A percentile compares a stretch with the other conserved stretches of the same genome.
phyloP scores from a whole-genome alignment of 2,888 invertebrate species.

The Volucella inanis region DNA sequence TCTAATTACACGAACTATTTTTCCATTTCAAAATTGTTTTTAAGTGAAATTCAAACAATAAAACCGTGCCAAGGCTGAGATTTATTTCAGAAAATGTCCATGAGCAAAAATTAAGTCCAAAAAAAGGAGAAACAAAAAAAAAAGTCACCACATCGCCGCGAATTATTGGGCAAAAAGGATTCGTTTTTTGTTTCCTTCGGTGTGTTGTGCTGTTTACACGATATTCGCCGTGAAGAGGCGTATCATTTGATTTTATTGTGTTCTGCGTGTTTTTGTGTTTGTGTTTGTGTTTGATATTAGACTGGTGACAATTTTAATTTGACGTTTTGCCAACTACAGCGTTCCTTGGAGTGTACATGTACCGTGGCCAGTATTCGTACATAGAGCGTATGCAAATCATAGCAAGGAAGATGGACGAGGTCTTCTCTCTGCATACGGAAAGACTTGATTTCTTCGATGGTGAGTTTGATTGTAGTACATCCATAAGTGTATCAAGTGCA shows the following conservation, averaged over 20 bases:
- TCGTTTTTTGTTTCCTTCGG: slow-evolving; percentile 29
- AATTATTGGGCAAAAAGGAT: slow-evolving; percentile 49
- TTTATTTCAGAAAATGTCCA: slow-evolving; percentile 6
- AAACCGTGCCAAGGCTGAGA: neutral
- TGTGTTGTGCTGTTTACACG: slow-evolving; percentile 54
- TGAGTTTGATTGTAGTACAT: slow-evolving; percentile 73
- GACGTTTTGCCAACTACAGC: slow-evolving; percentile 69
- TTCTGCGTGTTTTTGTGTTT: slow-evolving; percentile 9
- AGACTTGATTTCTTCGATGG: slow-evolving; percentile 82
- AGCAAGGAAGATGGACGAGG: slow-evolving; percentile 81
- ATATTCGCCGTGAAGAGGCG: slow-evolving; percentile 61
- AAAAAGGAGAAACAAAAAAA: slow-evolving; percentile 12
- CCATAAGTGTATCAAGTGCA: too few species aligned
- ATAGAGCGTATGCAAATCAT: slow-evolving; percentile 68
- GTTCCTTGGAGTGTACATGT: slow-evolving; percentile 60
- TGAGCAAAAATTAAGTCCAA: slow-evolving; percentile 33
- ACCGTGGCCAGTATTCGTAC: slow-evolving; percentile 43
- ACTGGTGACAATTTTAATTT: slow-evolving; percentile 51
- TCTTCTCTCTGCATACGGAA: slow-evolving; percentile 81
- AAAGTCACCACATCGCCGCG: slow-evolving; percentile 47
- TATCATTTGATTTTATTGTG: slow-evolving; percentile 4
- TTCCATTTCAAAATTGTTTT: slow-evolving; percentile 16
- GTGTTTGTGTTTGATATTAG: slow-evolving; percentile 20
- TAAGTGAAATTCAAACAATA: neutral
- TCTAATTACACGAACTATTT: slow-evolving; percentile 3